phyloP scores from a whole-genome alignment of 2,113 vertebrate genomes.

The Columba livia region DNA sequence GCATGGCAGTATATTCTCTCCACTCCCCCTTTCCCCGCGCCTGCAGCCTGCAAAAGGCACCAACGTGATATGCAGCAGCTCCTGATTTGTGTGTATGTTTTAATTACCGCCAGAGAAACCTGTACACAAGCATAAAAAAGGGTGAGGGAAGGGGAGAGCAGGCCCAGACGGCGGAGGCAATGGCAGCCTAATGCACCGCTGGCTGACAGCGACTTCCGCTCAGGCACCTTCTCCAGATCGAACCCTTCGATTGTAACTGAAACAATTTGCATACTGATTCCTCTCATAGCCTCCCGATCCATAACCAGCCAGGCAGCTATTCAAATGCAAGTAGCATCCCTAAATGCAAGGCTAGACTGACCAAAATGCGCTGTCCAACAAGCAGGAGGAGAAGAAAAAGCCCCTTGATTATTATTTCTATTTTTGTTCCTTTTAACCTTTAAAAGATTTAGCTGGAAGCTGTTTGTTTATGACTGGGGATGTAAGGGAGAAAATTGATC shows the following conservation, averaged over 20 bases:
- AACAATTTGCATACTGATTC: slow-evolving; percentile 99
- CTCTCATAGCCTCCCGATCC: slow-evolving; percentile 91
- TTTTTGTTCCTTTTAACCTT: slow-evolving; percentile 65
- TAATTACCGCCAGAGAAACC: slow-evolving; percentile 73
- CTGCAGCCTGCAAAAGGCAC: slow-evolving; percentile 41
- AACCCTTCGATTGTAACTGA: slow-evolving; percentile 99
- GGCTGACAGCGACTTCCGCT: slow-evolving; percentile 91
- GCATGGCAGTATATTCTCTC: slow-evolving; percentile 17
- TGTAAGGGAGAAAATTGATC: slow-evolving; percentile 71
- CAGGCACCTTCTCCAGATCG: slow-evolving; percentile 88
- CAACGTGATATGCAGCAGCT: slow-evolving; percentile 33
- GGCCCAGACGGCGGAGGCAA: slow-evolving; percentile 71
- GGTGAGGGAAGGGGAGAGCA: slow-evolving; percentile 41
- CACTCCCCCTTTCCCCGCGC: slow-evolving; percentile 14
- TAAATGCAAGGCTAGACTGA: slow-evolving; percentile 82
- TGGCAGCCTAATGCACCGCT: slow-evolving; percentile 81
- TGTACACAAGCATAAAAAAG: slow-evolving; percentile 67
- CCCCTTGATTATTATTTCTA: slow-evolving; percentile 54
- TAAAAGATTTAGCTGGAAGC: slow-evolving; percentile 72
- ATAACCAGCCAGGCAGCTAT: slow-evolving; percentile 91
- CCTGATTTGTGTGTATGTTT: slow-evolving; percentile 70
- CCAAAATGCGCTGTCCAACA: slow-evolving; percentile 70
- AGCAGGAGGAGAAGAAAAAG: slow-evolving; percentile 65
- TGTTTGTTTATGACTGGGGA: slow-evolving; percentile 76
- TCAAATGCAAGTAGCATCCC: slow-evolving; percentile 91